Percentiles rank a stretch among this genome's conserved stretches.
These are phyloP conservation scores for Pachymerium ferrugineum DNA, from an alignment of 2,888 invertebrate species.

Conservation along the genomic window DNA sequence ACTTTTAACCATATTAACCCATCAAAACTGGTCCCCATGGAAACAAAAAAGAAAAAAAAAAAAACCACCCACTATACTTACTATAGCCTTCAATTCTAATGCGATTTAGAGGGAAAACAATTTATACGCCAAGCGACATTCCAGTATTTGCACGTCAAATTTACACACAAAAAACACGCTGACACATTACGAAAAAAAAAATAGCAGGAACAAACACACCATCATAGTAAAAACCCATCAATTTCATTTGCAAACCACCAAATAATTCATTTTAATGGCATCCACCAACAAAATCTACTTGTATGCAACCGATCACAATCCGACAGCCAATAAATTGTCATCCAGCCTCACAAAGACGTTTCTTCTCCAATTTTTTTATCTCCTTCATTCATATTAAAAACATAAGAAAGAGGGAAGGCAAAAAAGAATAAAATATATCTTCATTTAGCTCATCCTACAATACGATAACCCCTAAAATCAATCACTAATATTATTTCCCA, in stretches of 20 bases:
- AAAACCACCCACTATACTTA: too few species aligned
- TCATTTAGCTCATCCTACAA: slow-evolving; percentile 8
- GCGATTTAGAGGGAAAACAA: neutral
- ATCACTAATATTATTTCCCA: neutral
- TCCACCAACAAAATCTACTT: neutral
- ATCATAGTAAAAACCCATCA: neutral
- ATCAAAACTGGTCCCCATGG: neutral
- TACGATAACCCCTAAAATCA: neutral
- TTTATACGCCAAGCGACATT: neutral
- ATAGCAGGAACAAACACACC: neutral
- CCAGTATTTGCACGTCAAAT: neutral
- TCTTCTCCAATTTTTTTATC: slow-evolving; percentile 2
- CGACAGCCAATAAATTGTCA: slow-evolving; percentile 6
- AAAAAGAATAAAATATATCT: slow-evolving; percentile 9
- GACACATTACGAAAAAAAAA: neutral
- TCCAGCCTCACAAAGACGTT: neutral
- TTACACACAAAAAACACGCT: neutral
- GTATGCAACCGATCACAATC: neutral
- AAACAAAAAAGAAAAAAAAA: neutral
- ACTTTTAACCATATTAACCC: neutral
- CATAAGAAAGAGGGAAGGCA: too few species aligned
- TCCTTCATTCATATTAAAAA: slow-evolving; percentile 4
- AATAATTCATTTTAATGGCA: slow-evolving; percentile 6
- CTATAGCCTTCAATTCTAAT: too few species aligned
- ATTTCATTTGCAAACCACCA: neutral